Evolutionary conservation across 2,797 vertebrate species (phyloP).

Genomic region (Acanthopagrus latus): DNA sequence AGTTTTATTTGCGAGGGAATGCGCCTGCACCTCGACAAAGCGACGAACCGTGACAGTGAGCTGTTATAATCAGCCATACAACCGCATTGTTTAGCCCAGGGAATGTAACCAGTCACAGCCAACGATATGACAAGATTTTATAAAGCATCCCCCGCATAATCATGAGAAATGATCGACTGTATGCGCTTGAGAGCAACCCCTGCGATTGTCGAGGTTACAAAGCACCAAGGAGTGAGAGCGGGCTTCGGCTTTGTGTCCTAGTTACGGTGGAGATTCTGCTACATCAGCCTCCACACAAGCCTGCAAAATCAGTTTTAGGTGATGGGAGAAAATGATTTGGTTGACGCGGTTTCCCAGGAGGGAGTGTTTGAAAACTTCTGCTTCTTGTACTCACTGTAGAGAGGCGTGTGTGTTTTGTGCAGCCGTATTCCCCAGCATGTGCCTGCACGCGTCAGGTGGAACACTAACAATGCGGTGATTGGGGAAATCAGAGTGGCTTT

Average conservation of each 20-base stretch:
- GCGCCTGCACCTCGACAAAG: slow-evolving; percentile 54
- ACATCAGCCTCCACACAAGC: slow-evolving; percentile 61
- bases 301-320: slow-evolving; percentile 60
- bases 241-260: slow-evolving; percentile 62
- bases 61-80: slow-evolving; percentile 56
- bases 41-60: slow-evolving; percentile 54
- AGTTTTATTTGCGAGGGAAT: slow-evolving; percentile 67
- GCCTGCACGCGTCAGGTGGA: slow-evolving; percentile 50
- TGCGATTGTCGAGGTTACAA: slow-evolving; percentile 49
- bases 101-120: slow-evolving; percentile 51
- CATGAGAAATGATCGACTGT: slow-evolving; percentile 62
- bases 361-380: slow-evolving; percentile 59
- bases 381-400: slow-evolving; percentile 50
- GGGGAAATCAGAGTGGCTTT: slow-evolving; percentile 81
- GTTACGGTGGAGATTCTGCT: slow-evolving; percentile 65
- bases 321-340: slow-evolving; percentile 62
- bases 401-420: slow-evolving; percentile 30
- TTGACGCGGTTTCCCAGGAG: slow-evolving; percentile 62
- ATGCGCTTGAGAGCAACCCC: slow-evolving; percentile 21
- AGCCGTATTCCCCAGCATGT: slow-evolving; percentile 26
- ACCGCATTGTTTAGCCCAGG: slow-evolving; percentile 60
- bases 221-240: slow-evolving; percentile 46
- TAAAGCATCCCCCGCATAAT: slow-evolving; percentile 49
- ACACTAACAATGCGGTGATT: slow-evolving; percentile 81
- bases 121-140: slow-evolving; percentile 67